These are phyloP conservation scores for Diogma glabrata DNA, from an alignment of 2,888 invertebrate genomes.

Conservation along the genomic window DNA sequence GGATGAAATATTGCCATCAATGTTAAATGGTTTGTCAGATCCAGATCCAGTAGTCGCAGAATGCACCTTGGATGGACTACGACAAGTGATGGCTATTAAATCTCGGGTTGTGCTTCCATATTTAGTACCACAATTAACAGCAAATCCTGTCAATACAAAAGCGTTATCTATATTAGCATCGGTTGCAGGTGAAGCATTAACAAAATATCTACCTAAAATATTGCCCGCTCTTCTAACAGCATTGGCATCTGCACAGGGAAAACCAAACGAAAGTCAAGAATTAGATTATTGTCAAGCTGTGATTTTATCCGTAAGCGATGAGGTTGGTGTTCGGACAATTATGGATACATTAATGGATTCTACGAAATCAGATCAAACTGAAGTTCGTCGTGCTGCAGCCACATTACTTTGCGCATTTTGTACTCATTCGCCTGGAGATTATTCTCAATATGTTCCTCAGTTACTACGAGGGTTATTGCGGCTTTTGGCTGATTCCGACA, in stretches of 20 bases:
- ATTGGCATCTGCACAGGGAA: conserved; percentile 55
- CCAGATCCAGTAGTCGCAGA: conserved; percentile 71
- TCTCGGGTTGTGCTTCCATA: conserved; percentile 92
- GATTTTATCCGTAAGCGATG: conserved; percentile 79
- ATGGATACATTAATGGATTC: conserved; percentile 76
- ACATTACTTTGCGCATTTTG: conserved; percentile 84
- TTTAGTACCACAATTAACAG: conserved; percentile 86
- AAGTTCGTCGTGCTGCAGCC: conserved; percentile 68
- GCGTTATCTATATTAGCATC: conserved; percentile 88
- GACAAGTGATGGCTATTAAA: conserved; percentile 95
- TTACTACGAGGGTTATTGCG: conserved; percentile 76
- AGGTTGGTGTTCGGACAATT: conserved; percentile 75
- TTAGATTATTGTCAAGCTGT: conserved; percentile 88
- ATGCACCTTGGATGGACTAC: conserved; percentile 86
- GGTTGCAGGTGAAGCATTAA: conserved; percentile 87
- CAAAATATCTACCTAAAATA: conserved; percentile 81
- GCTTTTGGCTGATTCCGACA: conserved; percentile 71
- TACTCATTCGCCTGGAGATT: conserved; percentile 77
- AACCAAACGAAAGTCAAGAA: conserved; percentile 55
- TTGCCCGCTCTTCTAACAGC: conserved; percentile 79
- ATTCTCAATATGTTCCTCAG: conserved; percentile 76
- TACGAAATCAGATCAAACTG: conserved; percentile 49
- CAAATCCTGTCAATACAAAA: conserved; percentile 81
- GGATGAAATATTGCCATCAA: conserved; percentile 90
- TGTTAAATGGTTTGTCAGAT: conserved; percentile 65